These are phyloP conservation scores for Chrysemys picta DNA, from an alignment of 2,113 vertebrate genomes.

Conservation along the genomic window DNA sequence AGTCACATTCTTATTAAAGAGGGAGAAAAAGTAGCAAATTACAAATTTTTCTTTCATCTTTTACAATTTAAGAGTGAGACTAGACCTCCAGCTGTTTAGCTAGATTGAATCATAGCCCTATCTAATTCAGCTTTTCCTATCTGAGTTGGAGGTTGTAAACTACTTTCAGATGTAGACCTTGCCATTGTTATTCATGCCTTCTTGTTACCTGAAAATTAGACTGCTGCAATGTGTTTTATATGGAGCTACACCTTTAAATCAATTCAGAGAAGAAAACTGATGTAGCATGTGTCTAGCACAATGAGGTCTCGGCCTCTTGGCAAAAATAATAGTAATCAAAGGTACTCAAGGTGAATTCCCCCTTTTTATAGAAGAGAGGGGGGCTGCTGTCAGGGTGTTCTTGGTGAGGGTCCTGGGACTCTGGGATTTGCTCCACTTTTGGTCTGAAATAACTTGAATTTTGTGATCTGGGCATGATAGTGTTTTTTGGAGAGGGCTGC, in stretches of 20 bases:
- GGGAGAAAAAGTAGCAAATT: neutral
- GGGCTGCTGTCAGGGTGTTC: neutral
- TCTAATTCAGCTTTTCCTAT: neutral
- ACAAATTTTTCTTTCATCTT: neutral
- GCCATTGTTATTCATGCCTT: neutral
- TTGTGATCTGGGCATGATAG: neutral
- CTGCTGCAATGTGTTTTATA: neutral
- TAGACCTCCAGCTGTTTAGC: neutral
- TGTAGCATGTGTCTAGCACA: neutral
- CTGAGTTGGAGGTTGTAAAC: neutral
- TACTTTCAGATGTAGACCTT: neutral
- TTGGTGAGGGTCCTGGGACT: neutral
- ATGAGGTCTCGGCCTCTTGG: neutral
- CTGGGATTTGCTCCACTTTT: neutral
- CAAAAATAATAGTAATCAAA: neutral
- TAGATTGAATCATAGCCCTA: neutral
- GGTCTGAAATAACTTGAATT: neutral
- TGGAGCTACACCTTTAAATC: neutral
- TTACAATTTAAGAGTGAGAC: neutral
- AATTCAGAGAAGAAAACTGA: neutral
- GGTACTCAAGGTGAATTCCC: neutral
- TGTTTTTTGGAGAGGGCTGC: neutral
- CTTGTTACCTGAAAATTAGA: neutral
- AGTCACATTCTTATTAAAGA: neutral
- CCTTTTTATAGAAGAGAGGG: neutral